A percentile compares a stretch with the other conserved stretches of the same genome.
These are phyloP conservation scores for Trypoxylus dichotomus DNA, from an alignment of 1,140 invertebrate genomes.

Conservation along the genomic window DNA sequence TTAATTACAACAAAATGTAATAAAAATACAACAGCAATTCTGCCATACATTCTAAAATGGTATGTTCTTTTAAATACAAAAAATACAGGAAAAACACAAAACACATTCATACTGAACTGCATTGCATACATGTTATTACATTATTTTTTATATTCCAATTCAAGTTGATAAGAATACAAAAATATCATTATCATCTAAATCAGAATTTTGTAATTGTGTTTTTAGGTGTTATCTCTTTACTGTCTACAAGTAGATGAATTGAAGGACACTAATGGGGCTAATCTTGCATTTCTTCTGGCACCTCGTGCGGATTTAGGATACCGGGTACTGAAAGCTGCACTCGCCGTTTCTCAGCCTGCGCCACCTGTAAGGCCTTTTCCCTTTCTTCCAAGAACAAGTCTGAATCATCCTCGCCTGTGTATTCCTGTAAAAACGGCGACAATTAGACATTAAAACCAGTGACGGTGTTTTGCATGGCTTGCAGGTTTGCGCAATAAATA, in stretches of 20 bases:
- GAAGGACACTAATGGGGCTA: constrained; percentile 51
- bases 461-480: too few species aligned
- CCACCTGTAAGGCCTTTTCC: constrained; percentile 80
- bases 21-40: background rate
- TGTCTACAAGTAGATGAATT: constrained; percentile 8
- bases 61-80: constrained; percentile 7
- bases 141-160: constrained; percentile 28
- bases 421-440: constrained; percentile 70
- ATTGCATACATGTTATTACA: constrained; percentile 25
- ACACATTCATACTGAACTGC: constrained; percentile 26
- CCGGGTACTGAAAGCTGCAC: constrained; percentile 94
- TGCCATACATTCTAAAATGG: background rate
- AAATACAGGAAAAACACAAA: background rate
- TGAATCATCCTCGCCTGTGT: constrained; percentile 95
- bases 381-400: constrained; percentile 97
- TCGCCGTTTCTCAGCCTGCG: constrained; percentile 91
- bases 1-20: constrained; percentile 8
- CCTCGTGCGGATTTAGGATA: constrained; percentile 95
- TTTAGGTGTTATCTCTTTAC: constrained; percentile 17
- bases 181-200: constrained; percentile 35
- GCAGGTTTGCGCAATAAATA: too few species aligned
- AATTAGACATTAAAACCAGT: background rate
- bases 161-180: constrained; percentile 35
- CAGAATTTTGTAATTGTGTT: constrained; percentile 30
- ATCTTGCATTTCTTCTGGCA: constrained; percentile 98